Evolutionary conservation across 2,797 vertebrate species (phyloP), one percentile per base, ranked within the genome.

Genomic region (Peromyscus melanophrys): DNA sequence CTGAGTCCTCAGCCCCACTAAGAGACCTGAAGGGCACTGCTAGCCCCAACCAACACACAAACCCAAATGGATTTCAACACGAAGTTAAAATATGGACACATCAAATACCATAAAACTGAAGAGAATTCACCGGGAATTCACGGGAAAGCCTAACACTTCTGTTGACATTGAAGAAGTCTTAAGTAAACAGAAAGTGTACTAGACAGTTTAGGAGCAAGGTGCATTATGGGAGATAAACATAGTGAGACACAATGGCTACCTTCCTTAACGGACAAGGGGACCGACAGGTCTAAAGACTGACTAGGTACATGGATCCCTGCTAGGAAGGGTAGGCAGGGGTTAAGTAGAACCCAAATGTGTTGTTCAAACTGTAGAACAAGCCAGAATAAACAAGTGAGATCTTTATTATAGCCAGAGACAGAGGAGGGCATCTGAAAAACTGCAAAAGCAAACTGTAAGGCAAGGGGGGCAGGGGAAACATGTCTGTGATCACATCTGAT

Each of bases 1-100:
- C 27, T 93, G 91, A 73, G 78, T 73, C 57, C 63, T 27, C 84
- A 73, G 78, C 85, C 69, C 10, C 76, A 91, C 17, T 21, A 71
- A 88, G 49, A 73, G 29, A 84, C 17, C 75, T 75, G 27, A 86
- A 86, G 23, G 61, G 25, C 29, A 84, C 25, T 63, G 73, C 23
- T 52, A 63, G 23, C 52, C 25, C n/a, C 67, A 52, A 88, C 92
- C 7, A 14, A 71, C 67, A 73, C 11, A 71, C 12, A 71, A 89
- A 94, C 80, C 49, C 63, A 89, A 65, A 3, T 94, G 34, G 4
- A 89, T 55, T 86, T 89, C 75, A 73, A 21, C 10, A 94, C 55
- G 89, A 4, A 61, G 29, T 83, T 90, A 78, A 34, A 88, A 97
- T 91, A 94, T 19, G 6, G 61, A 84, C 78, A 82, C 49, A 92